phyloP scores from a whole-genome alignment of 2,888 invertebrate genomes.

The Amphipyra tragopoginis region DNA sequence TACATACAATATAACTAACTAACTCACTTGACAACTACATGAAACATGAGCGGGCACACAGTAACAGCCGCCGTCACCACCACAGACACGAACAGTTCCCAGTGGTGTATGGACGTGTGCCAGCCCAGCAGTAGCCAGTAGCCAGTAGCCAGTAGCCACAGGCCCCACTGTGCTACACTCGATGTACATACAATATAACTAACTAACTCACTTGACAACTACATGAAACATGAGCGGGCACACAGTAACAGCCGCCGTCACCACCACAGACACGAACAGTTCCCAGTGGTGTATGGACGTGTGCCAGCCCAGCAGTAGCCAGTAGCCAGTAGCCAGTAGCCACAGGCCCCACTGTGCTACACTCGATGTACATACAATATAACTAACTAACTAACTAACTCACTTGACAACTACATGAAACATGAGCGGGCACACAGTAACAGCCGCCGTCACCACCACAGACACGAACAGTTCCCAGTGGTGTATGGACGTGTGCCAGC shows the following conservation, averaged over 20 bases:
- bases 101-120: slow-evolving; percentile 67
- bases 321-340: too few species aligned
- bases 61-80: slow-evolving; percentile 91
- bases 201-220: slow-evolving; percentile 90
- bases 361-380: not conserved
- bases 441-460: slow-evolving; percentile 90
- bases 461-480: slow-evolving; percentile 89
- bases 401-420: slow-evolving; percentile 91
- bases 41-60: slow-evolving; percentile 92
- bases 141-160: slow-evolving; percentile 90
- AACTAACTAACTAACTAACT: too few species aligned
- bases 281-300: slow-evolving; percentile 68
- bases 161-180: slow-evolving; percentile 83
- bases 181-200: not conserved
- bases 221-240: slow-evolving; percentile 92
- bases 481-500: slow-evolving; percentile 71
- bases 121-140: too few species aligned
- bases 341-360: slow-evolving; percentile 91
- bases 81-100: slow-evolving; percentile 90
- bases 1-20: not conserved
- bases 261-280: slow-evolving; percentile 90
- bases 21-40: slow-evolving; percentile 90
- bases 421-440: slow-evolving; percentile 91
- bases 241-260: slow-evolving; percentile 91
- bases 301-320: slow-evolving; percentile 80